Evolutionary conservation across 2,113 vertebrate genomes (phyloP).

Genomic region (Pseudorhombus dupliciocellatus): DNA sequence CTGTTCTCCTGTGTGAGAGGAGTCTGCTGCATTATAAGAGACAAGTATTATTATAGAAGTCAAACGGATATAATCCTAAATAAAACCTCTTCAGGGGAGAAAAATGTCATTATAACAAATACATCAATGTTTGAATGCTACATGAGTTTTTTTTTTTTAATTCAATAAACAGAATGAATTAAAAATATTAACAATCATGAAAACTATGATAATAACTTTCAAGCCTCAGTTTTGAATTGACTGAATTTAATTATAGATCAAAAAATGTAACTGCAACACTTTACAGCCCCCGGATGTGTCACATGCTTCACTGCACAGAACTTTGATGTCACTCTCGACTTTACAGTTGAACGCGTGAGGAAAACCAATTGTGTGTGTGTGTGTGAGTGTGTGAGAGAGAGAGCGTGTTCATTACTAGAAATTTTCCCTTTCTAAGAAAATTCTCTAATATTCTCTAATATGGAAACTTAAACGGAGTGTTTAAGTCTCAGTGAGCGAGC

Average conservation of each 20-base stretch:
- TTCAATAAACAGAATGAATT: too few species aligned
- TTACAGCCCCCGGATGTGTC: constrained; percentile 29
- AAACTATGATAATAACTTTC: too few species aligned
- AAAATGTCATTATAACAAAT: too few species aligned
- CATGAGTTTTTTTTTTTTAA: too few species aligned
- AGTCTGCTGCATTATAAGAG: background rate
- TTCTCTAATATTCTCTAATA: constrained; percentile 38
- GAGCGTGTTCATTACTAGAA: constrained; percentile 35
- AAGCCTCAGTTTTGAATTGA: background rate
- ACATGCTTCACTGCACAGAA: constrained; percentile 10
- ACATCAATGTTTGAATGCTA: too few species aligned
- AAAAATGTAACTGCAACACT: background rate
- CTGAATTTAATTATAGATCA: background rate
- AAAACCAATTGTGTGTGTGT: constrained; percentile 45
- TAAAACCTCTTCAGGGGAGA: too few species aligned
- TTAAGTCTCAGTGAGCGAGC: background rate
- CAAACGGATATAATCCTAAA: too few species aligned
- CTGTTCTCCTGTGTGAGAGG: background rate
- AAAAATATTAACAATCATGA: too few species aligned
- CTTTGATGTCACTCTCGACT: constrained; percentile 47
- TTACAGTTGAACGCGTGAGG: constrained; percentile 21
- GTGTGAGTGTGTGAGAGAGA: background rate
- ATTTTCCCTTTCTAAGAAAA: constrained; percentile 16
- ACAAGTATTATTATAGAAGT: background rate
- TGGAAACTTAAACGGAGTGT: constrained; percentile 55